phyloP scores from a whole-genome alignment of 2,113 vertebrate genomes.

The Symphodus melops region DNA sequence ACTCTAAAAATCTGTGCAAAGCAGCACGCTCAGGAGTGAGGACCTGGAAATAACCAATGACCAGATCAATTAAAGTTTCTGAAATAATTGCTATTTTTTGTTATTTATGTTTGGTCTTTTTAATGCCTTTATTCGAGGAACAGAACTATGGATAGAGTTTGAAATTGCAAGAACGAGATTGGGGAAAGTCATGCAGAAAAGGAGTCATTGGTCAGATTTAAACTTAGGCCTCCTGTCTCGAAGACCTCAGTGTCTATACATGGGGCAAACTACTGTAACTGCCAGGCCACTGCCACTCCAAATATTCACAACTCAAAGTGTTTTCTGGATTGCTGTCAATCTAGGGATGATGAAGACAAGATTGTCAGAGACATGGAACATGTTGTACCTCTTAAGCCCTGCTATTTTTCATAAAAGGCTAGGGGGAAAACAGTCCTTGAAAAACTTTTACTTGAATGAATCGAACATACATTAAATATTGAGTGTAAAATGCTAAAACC shows the following conservation, averaged over 20 bases:
- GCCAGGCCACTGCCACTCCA: no score
- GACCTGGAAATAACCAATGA: background rate
- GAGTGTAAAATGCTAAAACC: constrained; percentile 1
- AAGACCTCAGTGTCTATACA: no score
- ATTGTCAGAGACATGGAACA: background rate
- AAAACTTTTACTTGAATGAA: background rate
- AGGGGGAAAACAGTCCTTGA: background rate
- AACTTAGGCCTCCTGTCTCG: no score
- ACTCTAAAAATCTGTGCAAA: constrained; percentile 12
- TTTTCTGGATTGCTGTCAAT: background rate
- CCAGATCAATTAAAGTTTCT: background rate
- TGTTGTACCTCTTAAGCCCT: background rate
- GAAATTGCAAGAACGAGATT: no score
- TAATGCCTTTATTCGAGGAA: no score
- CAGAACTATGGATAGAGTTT: no score
- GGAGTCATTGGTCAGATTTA: no score
- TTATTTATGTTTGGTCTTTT: background rate
- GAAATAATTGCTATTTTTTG: background rate
- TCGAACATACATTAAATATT: background rate
- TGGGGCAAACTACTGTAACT: no score
- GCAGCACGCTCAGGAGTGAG: constrained; percentile 5
- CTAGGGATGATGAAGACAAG: constrained; percentile 16
- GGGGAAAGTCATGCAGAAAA: no score
- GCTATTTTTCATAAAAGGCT: background rate
- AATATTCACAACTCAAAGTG: background rate